Evolutionary conservation across 2,888 invertebrate species (phyloP).

Genomic region (Clunio marinus): DNA sequence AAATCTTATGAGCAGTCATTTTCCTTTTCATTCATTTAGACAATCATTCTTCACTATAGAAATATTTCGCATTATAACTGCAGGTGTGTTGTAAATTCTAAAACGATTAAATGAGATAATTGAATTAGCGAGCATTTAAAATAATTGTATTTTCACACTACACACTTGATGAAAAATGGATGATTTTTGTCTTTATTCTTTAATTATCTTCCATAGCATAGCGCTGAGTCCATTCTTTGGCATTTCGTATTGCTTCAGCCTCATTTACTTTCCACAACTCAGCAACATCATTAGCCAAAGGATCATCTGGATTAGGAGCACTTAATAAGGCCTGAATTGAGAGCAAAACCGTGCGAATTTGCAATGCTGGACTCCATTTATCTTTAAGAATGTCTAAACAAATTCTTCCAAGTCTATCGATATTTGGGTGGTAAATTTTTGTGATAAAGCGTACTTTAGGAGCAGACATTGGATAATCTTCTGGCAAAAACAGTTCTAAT

Average conservation of each 20-base stretch:
- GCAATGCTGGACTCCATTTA: slow-evolving; percentile 98
- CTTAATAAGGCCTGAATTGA: slow-evolving; percentile 98
- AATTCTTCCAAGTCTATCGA: slow-evolving; percentile 98
- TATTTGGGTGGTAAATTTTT: slow-evolving; percentile 99
- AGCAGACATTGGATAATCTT: slow-evolving; percentile 99
- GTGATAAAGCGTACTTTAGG: slow-evolving; percentile 99
- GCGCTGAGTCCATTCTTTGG: slow-evolving; percentile 93
- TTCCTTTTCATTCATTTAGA: too few relatives aligned
- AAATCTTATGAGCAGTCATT: too few relatives aligned
- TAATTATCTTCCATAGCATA: slow-evolving; percentile 79
- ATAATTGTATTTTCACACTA: too few relatives aligned
- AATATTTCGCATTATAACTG: too few relatives aligned
- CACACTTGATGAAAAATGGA: too few relatives aligned
- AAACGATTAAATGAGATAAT: too few relatives aligned
- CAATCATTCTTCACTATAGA: too few relatives aligned
- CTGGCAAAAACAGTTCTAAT: slow-evolving; percentile 97
- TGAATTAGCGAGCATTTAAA: too few relatives aligned
- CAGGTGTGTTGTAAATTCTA: too few relatives aligned
- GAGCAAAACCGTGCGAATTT: slow-evolving; percentile 97
- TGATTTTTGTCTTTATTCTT: too few relatives aligned
- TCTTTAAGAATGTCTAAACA: slow-evolving; percentile 99
- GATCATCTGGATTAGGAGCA: slow-evolving; percentile 99
- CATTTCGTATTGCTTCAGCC: slow-evolving; percentile 93
- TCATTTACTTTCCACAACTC: slow-evolving; percentile 99
- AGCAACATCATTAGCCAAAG: slow-evolving; percentile 97